phyloP scores from a whole-genome alignment of 35 echinoderm and acorn worm genomes.

The Lytechinus variegatus region DNA sequence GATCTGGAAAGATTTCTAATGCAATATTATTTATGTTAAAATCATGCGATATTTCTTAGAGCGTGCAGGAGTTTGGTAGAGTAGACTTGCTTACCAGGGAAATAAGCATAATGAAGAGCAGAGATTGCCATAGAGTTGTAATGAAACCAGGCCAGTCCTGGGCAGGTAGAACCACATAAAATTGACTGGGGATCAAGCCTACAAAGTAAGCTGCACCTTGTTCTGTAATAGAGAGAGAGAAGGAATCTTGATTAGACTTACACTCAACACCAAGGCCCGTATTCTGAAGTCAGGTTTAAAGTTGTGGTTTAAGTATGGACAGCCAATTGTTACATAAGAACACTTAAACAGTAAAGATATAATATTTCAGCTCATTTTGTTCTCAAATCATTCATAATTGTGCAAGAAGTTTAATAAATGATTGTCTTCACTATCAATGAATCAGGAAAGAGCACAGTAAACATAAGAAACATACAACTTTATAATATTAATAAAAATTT shows the following conservation, averaged over 20 bases:
- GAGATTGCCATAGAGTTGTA: slow-evolving; percentile 60
- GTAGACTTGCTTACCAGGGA: slow-evolving; percentile 67
- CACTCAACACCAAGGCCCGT: too few species aligned
- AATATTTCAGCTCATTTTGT: too few species aligned
- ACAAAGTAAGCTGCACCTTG: slow-evolving; percentile 89
- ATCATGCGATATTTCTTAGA: not conserved
- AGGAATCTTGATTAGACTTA: not conserved
- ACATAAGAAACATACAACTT: too few species aligned
- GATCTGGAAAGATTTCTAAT: not conserved
- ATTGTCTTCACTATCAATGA: too few species aligned
- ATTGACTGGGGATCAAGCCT: slow-evolving; percentile 87
- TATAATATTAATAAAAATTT: too few species aligned
- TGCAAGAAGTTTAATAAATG: too few species aligned
- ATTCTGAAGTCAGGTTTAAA: too few species aligned
- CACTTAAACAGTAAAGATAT: too few species aligned
- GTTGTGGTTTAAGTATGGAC: too few species aligned
- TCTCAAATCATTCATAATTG: too few species aligned
- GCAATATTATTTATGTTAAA: not conserved
- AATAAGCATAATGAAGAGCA: slow-evolving; percentile 80
- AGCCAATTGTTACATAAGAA: too few species aligned
- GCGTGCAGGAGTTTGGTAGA: not conserved
- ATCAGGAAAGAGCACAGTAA: too few species aligned
- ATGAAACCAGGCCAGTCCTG: slow-evolving; percentile 76
- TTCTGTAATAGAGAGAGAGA: slow-evolving; percentile 49
- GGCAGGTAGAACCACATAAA: slow-evolving; percentile 69